These are phyloP conservation scores for Myrmecobius fasciatus DNA, from an alignment of 2,113 vertebrate species.

Conservation along the genomic window DNA sequence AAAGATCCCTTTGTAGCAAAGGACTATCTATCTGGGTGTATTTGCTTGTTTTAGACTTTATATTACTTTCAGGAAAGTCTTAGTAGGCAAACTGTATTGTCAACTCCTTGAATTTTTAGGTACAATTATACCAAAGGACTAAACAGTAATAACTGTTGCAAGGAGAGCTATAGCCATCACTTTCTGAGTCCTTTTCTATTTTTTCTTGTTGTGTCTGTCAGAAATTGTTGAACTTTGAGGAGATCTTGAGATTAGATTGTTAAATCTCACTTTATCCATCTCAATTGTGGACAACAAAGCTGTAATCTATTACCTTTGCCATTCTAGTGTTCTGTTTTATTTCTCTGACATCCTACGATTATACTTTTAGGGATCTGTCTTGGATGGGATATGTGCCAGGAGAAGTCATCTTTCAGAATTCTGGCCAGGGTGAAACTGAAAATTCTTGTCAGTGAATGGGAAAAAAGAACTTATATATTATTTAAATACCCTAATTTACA, in stretches of 20 bases:
- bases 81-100: not conserved
- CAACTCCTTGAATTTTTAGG: not conserved
- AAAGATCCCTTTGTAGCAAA: not conserved
- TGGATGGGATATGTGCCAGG: conserved; percentile 53
- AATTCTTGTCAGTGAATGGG: conserved; percentile 13
- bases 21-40: not conserved
- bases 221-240: not conserved
- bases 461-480: not conserved
- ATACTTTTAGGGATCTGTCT: conserved; percentile 48
- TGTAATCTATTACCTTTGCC: not conserved
- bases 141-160: not conserved
- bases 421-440: conserved; percentile 20
- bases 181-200: not conserved
- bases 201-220: not conserved
- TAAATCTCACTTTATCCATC: not conserved
- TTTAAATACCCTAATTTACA: not conserved
- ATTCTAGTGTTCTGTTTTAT: conserved; percentile 48
- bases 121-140: not conserved
- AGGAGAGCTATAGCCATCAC: not conserved
- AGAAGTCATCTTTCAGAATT: conserved; percentile 58
- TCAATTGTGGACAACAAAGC: not conserved
- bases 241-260: not conserved
- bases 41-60: not conserved
- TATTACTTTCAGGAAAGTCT: not conserved
- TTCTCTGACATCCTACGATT: conserved; percentile 37